Conservation (phyloP, 2,888 invertebrate species). For the Diarsia dahlii region DNA sequence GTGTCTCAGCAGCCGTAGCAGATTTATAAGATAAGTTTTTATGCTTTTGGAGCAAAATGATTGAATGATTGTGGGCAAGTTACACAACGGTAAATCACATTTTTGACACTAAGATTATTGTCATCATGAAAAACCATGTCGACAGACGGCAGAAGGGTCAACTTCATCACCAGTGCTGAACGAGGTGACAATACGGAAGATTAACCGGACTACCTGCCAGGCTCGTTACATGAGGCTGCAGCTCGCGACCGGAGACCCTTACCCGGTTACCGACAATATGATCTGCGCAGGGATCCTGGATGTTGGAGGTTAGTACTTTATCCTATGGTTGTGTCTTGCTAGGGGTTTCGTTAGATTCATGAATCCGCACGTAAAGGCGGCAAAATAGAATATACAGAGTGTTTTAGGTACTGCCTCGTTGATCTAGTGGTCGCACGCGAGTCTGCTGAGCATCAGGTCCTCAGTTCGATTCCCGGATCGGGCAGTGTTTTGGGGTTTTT, state of each 20-base stretch:
- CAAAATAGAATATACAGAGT: no score
- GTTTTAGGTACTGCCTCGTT: no score
- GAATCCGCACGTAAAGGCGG: not conserved
- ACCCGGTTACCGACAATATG: slow-evolving; percentile 81
- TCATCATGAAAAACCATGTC: not conserved
- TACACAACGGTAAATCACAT: not conserved
- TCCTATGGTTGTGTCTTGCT: not conserved
- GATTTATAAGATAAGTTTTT: no score
- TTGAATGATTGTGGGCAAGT: no score
- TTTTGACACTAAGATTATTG: not conserved
- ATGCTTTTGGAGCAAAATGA: no score
- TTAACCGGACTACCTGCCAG: slow-evolving; percentile 70
- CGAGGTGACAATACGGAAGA: slow-evolving; percentile 73
- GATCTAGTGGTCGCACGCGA: no score
- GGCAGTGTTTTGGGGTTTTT: no score
- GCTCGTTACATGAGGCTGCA: slow-evolving; percentile 73
- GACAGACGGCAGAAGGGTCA: slow-evolving; percentile 44
- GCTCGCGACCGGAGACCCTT: slow-evolving; percentile 59
- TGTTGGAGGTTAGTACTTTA: slow-evolving; percentile 75
- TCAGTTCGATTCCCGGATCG: no score
- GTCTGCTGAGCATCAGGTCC: no score
- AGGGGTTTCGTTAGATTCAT: not conserved
- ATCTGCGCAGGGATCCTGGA: slow-evolving; percentile 84
- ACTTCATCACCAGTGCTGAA: slow-evolving; percentile 70
- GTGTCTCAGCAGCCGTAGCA: no score